Evolutionary conservation across 2,888 invertebrate species (phyloP).

Genomic region (Ectemnius cavifrons): DNA sequence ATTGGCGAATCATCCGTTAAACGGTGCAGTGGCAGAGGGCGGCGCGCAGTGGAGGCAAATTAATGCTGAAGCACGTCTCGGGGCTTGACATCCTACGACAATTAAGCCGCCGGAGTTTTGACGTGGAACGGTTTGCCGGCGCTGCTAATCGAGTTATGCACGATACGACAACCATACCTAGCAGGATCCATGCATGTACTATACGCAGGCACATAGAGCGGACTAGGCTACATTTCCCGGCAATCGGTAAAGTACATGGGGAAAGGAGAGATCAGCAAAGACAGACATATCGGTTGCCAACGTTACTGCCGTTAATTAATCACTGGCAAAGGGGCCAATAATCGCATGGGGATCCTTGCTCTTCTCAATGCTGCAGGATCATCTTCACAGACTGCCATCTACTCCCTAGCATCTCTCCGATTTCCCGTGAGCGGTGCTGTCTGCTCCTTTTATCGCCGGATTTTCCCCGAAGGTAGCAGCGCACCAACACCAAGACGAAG

Average conservation of each 20-base stretch:
- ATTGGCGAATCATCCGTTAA: conserved; percentile 7
- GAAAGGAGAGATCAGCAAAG: background rate
- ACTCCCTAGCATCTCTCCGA: background rate
- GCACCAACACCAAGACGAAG: conserved; percentile 17
- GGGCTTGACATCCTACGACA: conserved; percentile 41
- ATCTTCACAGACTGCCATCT: conserved; percentile 39
- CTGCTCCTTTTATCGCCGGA: conserved; percentile 14
- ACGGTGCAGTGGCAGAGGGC: background rate
- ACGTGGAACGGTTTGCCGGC: conserved; percentile 27
- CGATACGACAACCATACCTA: conserved; percentile 14
- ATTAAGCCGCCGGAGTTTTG: conserved; percentile 43
- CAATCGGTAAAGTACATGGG: background rate
- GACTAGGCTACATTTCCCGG: conserved; percentile 1
- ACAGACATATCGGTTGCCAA: conserved; percentile 21
- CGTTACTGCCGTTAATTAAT: conserved; percentile 58
- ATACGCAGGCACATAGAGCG: background rate
- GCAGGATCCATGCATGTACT: background rate
- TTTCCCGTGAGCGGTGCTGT: background rate
- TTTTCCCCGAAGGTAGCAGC: conserved; percentile 20
- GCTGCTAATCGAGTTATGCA: conserved; percentile 26
- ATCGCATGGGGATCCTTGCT: conserved; percentile 51
- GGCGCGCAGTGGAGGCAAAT: conserved; percentile 35
- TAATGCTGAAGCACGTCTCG: conserved; percentile 23
- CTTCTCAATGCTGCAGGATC: conserved; percentile 47
- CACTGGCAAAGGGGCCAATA: conserved; percentile 57